Evolutionary conservation across 2,113 vertebrate species (phyloP).

Genomic region (Thalassoma bifasciatum): DNA sequence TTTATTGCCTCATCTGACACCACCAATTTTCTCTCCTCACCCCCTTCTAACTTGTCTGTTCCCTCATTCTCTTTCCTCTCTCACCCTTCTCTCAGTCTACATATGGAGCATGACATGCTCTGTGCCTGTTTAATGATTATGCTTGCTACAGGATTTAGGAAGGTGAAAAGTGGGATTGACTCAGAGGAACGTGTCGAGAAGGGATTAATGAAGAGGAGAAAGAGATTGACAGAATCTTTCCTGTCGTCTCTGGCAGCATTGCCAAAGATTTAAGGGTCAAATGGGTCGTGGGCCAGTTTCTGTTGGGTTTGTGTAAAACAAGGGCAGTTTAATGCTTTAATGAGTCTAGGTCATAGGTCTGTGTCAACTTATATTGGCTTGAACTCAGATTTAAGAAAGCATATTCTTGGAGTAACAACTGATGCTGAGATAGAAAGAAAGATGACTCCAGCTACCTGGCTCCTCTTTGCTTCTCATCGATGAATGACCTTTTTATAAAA

Average conservation of each 20-base stretch:
- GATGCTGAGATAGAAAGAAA: slow-evolving; percentile 15
- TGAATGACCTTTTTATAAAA: no score
- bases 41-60: not conserved
- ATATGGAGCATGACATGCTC: not conserved
- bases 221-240: slow-evolving; percentile 27
- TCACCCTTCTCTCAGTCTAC: not conserved
- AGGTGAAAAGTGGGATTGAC: slow-evolving; percentile 11
- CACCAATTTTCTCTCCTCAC: not conserved
- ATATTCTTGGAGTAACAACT: slow-evolving; percentile 27
- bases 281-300: slow-evolving; percentile 45
- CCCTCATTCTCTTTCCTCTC: not conserved
- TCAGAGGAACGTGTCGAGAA: slow-evolving; percentile 8
- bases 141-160: slow-evolving; percentile 21
- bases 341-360: slow-evolving; percentile 33
- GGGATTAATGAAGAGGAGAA: slow-evolving; percentile 31
- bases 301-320: slow-evolving; percentile 35
- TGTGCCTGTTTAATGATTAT: slow-evolving; percentile 35
- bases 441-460: slow-evolving; percentile 1
- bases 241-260: slow-evolving; percentile 9
- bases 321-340: slow-evolving; percentile 33
- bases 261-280: slow-evolving; percentile 47
- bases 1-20: slow-evolving; percentile 27
- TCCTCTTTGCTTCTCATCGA: no score
- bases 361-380: slow-evolving; percentile 22
- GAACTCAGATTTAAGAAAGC: slow-evolving; percentile 33